A percentile compares a stretch with the other conserved stretches of the same genome.
phyloP scores from a whole-genome alignment of 2,888 invertebrate genomes.

The Drosophila tanythrix region DNA sequence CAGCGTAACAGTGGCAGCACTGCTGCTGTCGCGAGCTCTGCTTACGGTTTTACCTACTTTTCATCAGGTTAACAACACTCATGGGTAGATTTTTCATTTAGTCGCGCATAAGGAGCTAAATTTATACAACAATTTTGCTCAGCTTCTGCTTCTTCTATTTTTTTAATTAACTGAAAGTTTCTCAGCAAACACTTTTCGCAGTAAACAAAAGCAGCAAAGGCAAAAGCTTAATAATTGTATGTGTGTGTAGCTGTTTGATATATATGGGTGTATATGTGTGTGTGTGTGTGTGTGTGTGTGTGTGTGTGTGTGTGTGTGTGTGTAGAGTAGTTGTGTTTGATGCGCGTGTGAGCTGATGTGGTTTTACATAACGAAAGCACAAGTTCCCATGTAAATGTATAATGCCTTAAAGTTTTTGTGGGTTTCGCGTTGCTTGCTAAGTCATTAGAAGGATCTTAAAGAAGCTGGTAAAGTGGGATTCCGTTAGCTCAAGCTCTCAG shows the following conservation, averaged over 20 bases:
- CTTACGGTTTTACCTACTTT: conserved; percentile 72
- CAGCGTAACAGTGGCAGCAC: conserved; percentile 11
- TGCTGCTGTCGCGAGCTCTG: conserved; percentile 19
- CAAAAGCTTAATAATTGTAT: conserved; percentile 45
- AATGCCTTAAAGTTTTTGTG: conserved; percentile 66
- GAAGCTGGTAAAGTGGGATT: conserved; percentile 13
- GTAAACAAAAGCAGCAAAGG: conserved; percentile 23
- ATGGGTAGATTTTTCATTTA: conserved; percentile 79
- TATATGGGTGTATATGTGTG: conserved; percentile 19
- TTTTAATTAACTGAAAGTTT: conserved; percentile 70
- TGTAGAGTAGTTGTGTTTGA: conserved; percentile 9
- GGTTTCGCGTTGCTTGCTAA: conserved; percentile 44
- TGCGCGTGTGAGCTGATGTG: conserved; percentile 13
- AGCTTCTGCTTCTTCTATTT: conserved; percentile 20
- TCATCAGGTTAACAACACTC: conserved; percentile 81
- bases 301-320: no score
- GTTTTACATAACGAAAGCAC: conserved; percentile 35
- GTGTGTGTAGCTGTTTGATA: conserved; percentile 16
- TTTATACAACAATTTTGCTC: conserved; percentile 66
- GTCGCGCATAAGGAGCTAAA: conserved; percentile 66
- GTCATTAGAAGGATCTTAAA: conserved; percentile 34
- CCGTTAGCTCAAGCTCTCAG: conserved; percentile 1
- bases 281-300: conserved; percentile 10
- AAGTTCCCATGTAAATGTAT: conserved; percentile 46
- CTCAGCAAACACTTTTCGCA: conserved; percentile 47